These are phyloP conservation scores for Nymphalis polychloros DNA, from an alignment of 2,888 invertebrate species.

Conservation along the genomic window DNA sequence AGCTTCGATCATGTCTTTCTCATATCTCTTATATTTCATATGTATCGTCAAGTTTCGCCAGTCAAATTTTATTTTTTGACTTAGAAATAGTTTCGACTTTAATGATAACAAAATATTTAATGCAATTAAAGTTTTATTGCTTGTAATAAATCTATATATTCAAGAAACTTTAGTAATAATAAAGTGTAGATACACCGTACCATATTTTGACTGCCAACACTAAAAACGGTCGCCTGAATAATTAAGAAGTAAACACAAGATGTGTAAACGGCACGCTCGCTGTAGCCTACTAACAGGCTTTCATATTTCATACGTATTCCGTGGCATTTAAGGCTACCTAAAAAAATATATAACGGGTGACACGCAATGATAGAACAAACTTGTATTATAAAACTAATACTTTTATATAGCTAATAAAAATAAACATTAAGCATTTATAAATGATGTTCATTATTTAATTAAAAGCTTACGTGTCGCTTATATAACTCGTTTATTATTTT, in stretches of 20 bases:
- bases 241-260: slow-evolving; percentile 55
- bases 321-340: slow-evolving; percentile 12
- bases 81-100: too few relatives aligned
- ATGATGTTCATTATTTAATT: too few relatives aligned
- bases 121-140: background rate
- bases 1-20: too few relatives aligned
- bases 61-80: too few relatives aligned
- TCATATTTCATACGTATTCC: slow-evolving; percentile 29
- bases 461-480: too few relatives aligned
- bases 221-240: slow-evolving; percentile 33
- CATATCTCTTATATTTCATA: too few relatives aligned
- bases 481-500: too few relatives aligned
- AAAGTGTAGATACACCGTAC: background rate
- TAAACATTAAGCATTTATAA: too few relatives aligned
- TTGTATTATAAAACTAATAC: background rate
- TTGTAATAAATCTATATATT: too few relatives aligned
- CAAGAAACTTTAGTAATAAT: too few relatives aligned
- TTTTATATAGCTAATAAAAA: background rate
- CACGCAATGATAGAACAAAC: background rate
- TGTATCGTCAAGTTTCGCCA: too few relatives aligned
- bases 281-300: slow-evolving; percentile 28
- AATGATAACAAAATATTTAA: too few relatives aligned
- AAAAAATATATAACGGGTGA: background rate
- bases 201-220: slow-evolving; percentile 17
- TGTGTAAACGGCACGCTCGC: slow-evolving; percentile 55